Percentiles rank a stretch among this genome's conserved stretches.
phyloP scores from a whole-genome alignment of 2,797 vertebrate species.

The Tachyglossus aculeatus region DNA sequence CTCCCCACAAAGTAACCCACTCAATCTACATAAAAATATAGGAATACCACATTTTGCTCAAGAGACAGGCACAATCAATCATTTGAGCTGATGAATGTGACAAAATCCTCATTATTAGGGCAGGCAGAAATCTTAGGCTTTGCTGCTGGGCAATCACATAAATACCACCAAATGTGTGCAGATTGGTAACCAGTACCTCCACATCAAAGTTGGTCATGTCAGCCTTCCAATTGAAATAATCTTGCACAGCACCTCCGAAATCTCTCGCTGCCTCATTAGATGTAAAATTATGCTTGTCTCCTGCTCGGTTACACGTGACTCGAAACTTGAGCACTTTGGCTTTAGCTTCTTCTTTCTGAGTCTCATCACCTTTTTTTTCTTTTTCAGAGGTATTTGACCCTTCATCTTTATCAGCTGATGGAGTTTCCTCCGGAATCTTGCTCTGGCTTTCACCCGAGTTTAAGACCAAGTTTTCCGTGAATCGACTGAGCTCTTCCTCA shows the following conservation, averaged over 20 bases:
- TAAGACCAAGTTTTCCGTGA: neutral
- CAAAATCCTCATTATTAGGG: too few relatives aligned
- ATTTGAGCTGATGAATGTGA: too few relatives aligned
- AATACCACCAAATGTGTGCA: neutral
- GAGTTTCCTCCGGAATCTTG: slow-evolving; percentile 17
- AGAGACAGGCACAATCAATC: too few relatives aligned
- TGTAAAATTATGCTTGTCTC: slow-evolving; percentile 92
- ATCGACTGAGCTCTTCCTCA: slow-evolving; percentile 10
- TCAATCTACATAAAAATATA: too few relatives aligned
- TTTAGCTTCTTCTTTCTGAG: slow-evolving; percentile 13
- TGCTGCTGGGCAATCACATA: neutral
- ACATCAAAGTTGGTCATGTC: slow-evolving; percentile 98
- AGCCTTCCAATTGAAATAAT: slow-evolving; percentile 97
- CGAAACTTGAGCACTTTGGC: slow-evolving; percentile 81
- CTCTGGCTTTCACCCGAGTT: slow-evolving; percentile 34
- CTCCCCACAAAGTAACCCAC: too few relatives aligned
- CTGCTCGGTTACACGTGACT: slow-evolving; percentile 93
- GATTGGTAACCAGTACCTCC: slow-evolving; percentile 78
- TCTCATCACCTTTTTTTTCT: slow-evolving; percentile 13
- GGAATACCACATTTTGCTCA: too few relatives aligned
- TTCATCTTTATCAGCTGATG: slow-evolving; percentile 29
- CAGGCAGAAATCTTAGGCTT: neutral
- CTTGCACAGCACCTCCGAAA: slow-evolving; percentile 94
- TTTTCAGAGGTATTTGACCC: slow-evolving; percentile 31
- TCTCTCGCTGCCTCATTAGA: slow-evolving; percentile 95